A percentile compares a stretch with the other conserved stretches of the same genome.
Conservation (phyloP, 35 echinoderm and acorn worm species). For the Ptychodera flava region DNA sequence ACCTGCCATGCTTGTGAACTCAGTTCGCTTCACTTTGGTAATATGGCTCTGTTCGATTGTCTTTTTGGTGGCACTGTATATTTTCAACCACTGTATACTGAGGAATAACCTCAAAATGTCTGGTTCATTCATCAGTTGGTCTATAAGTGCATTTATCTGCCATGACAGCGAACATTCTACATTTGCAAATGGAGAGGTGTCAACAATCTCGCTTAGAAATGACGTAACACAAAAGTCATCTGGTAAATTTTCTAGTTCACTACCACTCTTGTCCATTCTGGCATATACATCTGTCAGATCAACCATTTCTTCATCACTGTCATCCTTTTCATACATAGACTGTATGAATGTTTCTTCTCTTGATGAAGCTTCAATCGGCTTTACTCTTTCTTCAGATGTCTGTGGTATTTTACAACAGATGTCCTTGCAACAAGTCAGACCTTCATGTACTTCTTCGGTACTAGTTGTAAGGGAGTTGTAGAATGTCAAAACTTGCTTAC, state of each 20-base stretch:
- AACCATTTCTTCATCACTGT: background rate
- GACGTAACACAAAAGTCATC: background rate
- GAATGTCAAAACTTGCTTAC: background rate
- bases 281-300: background rate
- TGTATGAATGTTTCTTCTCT: background rate
- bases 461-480: background rate
- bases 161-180: background rate
- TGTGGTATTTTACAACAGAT: background rate
- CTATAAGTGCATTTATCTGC: background rate
- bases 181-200: background rate
- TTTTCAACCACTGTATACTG: background rate
- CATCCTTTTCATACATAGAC: background rate
- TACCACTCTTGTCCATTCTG: background rate
- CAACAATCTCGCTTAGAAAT: background rate
- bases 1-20: background rate
- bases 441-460: background rate
- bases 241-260: background rate
- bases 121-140: background rate
- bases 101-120: background rate
- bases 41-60: background rate
- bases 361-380: background rate
- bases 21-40: background rate
- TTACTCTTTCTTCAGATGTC: background rate
- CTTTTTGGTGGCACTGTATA: background rate
- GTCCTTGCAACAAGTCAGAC: background rate